Conservation (phyloP, 2,888 invertebrate genomes). For the Phortica okadai region DNA sequence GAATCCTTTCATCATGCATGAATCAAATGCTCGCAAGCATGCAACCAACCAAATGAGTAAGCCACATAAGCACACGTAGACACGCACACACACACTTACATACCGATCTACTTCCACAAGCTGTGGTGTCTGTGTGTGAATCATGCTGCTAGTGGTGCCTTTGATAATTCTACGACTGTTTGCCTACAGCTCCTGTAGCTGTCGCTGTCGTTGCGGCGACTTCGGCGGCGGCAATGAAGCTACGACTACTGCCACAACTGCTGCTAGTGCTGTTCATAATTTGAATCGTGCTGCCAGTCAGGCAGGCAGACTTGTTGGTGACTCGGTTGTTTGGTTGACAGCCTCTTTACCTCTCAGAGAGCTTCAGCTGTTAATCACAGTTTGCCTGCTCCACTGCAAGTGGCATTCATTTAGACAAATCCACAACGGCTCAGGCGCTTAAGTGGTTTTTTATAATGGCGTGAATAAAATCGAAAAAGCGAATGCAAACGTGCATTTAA, state of each 20-base stretch:
- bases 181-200: constrained; percentile 36
- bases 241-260: neutral
- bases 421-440: constrained; percentile 29
- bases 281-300: constrained; percentile 43
- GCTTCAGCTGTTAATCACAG: constrained; percentile 59
- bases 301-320: neutral
- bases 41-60: neutral
- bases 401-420: constrained; percentile 58
- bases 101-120: neutral
- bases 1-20: neutral
- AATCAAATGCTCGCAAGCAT: constrained; percentile 1
- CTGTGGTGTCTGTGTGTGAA: neutral
- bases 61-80: neutral
- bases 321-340: too few relatives aligned
- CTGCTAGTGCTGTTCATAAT: constrained; percentile 21
- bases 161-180: constrained; percentile 19
- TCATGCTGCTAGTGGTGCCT: neutral
- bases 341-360: constrained; percentile 37
- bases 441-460: constrained; percentile 48
- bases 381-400: constrained; percentile 47
- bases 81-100: neutral
- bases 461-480: constrained; percentile 15
- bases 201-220: constrained; percentile 46
- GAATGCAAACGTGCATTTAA: constrained; percentile 17
- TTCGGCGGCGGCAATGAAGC: neutral